These are phyloP conservation scores for Proteles cristata DNA, from an alignment of 2,113 vertebrate genomes.

Conservation along the genomic window DNA sequence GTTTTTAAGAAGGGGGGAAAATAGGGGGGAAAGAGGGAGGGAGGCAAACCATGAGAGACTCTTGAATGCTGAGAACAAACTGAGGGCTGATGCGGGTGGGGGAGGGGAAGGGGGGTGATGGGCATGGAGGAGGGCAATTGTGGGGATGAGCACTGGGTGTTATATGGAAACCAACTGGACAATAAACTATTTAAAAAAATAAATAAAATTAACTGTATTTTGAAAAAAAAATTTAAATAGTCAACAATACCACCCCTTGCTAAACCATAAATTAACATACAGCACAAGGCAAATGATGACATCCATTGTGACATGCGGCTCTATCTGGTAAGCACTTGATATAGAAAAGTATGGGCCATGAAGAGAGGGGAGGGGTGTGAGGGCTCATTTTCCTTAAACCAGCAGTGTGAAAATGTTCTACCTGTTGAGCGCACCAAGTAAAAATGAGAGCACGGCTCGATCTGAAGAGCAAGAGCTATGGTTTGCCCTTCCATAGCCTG, in stretches of 20 bases:
- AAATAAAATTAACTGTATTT: no score
- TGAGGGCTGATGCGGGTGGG: no score
- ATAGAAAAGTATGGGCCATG: background rate
- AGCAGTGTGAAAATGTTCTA: background rate
- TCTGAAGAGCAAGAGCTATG: background rate
- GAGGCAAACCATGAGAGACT: no score
- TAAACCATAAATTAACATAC: background rate
- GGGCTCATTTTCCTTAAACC: background rate
- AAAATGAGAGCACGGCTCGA: background rate
- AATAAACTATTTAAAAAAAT: no score
- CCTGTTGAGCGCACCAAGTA: rapidly evolving
- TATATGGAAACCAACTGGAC: no score
- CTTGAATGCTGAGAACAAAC: no score
- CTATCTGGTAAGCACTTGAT: background rate
- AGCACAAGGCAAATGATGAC: background rate
- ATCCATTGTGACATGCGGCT: background rate
- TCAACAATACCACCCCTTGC: background rate
- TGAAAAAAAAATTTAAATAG: background rate
- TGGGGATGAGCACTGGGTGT: no score
- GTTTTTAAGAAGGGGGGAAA: no score
- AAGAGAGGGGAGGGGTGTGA: background rate
- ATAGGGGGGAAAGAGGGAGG: no score
- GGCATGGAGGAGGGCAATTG: no score
- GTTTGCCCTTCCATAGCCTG: background rate
- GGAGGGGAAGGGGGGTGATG: no score